phyloP scores from a whole-genome alignment of 2,113 vertebrate genomes.

The Leiothrix lutea region DNA sequence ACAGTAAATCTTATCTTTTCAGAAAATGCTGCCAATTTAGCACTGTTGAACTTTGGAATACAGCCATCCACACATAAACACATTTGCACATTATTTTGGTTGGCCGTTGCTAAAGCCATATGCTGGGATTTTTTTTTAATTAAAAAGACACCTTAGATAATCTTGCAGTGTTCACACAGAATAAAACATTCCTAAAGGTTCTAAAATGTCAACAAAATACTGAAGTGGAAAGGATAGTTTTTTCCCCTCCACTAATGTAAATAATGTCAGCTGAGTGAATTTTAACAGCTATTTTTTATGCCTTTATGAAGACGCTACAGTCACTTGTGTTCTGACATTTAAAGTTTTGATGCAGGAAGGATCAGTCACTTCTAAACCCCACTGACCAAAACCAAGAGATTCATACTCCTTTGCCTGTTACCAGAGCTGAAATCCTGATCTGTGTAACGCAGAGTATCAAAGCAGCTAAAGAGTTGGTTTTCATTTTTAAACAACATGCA shows the following conservation, averaged over 20 bases:
- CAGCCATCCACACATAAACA: not conserved
- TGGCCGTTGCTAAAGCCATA: not conserved
- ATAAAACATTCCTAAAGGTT: not conserved
- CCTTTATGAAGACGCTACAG: not conserved
- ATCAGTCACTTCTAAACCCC: not conserved
- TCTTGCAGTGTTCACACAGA: not conserved
- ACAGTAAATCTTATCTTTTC: conserved; percentile 14
- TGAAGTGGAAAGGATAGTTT: not conserved
- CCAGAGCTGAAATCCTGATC: not conserved
- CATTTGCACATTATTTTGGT: not conserved
- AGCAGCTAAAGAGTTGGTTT: not conserved
- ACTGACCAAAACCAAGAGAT: fast-evolving
- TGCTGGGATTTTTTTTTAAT: not conserved
- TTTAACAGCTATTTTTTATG: not conserved
- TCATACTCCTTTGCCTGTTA: not conserved
- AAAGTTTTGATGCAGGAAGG: not conserved
- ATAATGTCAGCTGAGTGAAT: not conserved
- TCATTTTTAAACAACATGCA: not conserved
- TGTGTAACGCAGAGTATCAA: not conserved
- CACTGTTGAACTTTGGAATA: not conserved
- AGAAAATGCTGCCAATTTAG: not conserved
- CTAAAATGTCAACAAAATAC: not conserved
- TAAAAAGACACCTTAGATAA: not conserved
- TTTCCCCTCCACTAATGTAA: not conserved
- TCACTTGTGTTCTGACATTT: not conserved